Evolutionary conservation across 2,113 vertebrate genomes (phyloP), one percentile per base, ranked within the genome.

Genomic region (Ophthalmolycus amberensis): DNA sequence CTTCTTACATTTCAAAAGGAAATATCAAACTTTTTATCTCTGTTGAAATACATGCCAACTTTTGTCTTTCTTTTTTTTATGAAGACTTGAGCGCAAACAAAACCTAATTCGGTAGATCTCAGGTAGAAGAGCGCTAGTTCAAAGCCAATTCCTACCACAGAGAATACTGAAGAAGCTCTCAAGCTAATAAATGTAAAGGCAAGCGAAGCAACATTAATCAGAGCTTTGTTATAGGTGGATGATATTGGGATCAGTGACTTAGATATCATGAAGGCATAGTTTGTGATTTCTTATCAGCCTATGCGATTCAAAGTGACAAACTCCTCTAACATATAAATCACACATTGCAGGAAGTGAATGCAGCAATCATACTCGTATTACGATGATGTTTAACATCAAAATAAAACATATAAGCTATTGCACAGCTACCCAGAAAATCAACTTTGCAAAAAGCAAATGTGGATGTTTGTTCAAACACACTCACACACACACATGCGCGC

Each of bases 341-440:
- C 67, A 90, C 71, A 63, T 77, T 50, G 79, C 71, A 86, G 67
- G 66, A 89, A 63, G 75, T 83, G 75, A 85, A 82, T 59, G 72
- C 72, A 79, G 82, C 88, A 78, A 82, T 85, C 71, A 63, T 22
- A 78, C 75, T 85, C 58, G 38, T 59, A 76, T 89, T 73, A 88
- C 70, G 84, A 75, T 85, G 86, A 93, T 91, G 89, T 90, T 90
- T 90, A 81, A 92, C 90, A 93, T 93, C 86, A 91, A 90, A 90
- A 88, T 87, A 80, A 87, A 85, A 83, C 37, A 82, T 72, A 84
- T 62, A 46, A 91, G 89, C 91, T 95, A 95, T 95, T 95, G 95
- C 95, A 96, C 94, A 87, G 93, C 92, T 93, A 95, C 94, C 93
- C 94, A 92, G 88, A 88, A 88, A 82, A 88, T 93, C 84, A 91